A percentile compares a stretch with the other conserved stretches of the same genome.
Evolutionary conservation across 2,888 invertebrate species (phyloP).

Genomic region (Dione juno): DNA sequence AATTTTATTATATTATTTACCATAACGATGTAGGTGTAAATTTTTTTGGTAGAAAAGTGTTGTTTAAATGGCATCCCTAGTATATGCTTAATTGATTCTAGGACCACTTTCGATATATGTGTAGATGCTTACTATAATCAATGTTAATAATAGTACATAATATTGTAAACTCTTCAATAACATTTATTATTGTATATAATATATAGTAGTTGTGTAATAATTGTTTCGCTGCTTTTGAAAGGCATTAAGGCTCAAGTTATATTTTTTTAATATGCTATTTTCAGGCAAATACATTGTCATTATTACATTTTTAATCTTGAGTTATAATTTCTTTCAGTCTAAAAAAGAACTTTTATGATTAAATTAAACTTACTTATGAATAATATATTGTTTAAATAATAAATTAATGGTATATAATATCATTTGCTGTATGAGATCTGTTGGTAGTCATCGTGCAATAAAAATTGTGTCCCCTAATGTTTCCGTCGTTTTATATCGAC

Average conservation of each 20-base stretch:
- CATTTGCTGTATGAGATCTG: constrained; percentile 66
- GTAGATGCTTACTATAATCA: constrained; percentile 37
- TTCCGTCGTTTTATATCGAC: constrained; percentile 22
- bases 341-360: constrained; percentile 9
- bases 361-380: constrained; percentile 31
- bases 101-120: constrained; percentile 26
- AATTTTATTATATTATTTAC: constrained; percentile 36
- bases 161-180: constrained; percentile 33
- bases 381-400: constrained; percentile 44
- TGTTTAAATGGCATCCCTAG: constrained; percentile 51
- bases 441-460: constrained; percentile 66
- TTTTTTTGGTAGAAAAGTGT: constrained; percentile 48
- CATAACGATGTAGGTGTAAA: constrained; percentile 28
- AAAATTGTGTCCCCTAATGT: constrained; percentile 23
- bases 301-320: neutral
- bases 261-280: neutral
- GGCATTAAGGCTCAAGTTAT: constrained; percentile 25
- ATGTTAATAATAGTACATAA: constrained; percentile 34
- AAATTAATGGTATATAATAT: constrained; percentile 77
- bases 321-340: neutral
- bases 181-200: constrained; percentile 38
- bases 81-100: constrained; percentile 41
- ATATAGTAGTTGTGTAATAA: constrained; percentile 31
- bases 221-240: constrained; percentile 40
- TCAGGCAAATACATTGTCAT: neutral